These are phyloP conservation scores for Eulemur macaco DNA, from an alignment of 2,113 vertebrate species.

Conservation along the genomic window DNA sequence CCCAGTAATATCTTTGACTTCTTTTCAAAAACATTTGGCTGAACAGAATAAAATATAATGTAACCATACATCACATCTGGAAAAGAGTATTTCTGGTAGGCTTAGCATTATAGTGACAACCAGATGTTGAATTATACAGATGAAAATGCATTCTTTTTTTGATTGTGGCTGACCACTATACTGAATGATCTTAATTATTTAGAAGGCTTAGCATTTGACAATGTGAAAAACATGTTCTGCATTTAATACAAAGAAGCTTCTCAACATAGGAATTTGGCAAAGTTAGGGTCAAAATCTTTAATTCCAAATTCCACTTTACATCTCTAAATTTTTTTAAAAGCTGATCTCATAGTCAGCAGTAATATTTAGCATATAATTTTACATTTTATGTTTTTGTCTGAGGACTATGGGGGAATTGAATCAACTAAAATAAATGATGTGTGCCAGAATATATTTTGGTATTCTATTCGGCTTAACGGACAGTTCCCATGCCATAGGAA, in stretches of 20 bases:
- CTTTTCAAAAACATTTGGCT: slow-evolving; percentile 34
- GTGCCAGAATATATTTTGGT: background rate
- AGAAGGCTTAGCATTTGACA: slow-evolving; percentile 64
- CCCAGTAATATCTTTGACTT: slow-evolving; percentile 28
- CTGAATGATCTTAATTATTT: slow-evolving; percentile 49
- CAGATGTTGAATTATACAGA: slow-evolving; percentile 68
- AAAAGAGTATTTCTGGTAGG: slow-evolving; percentile 31
- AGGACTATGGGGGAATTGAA: background rate
- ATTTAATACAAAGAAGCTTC: slow-evolving; percentile 46
- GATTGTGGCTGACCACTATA: slow-evolving; percentile 56
- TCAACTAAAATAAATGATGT: slow-evolving; percentile 32
- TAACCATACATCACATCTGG: slow-evolving; percentile 62
- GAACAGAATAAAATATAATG: slow-evolving; percentile 42
- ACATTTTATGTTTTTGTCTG: background rate
- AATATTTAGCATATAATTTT: background rate
- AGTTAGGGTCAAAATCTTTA: background rate
- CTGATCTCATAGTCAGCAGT: background rate
- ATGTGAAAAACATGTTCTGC: slow-evolving; percentile 60
- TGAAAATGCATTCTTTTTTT: slow-evolving; percentile 61
- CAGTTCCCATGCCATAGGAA: background rate
- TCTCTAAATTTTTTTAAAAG: background rate
- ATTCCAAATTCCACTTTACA: background rate
- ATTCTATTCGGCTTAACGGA: background rate
- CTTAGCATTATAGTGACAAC: slow-evolving; percentile 47
- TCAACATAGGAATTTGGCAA: slow-evolving; percentile 24